phyloP scores from a whole-genome alignment of 2,888 invertebrate species.

The Alloplasta piceator region DNA sequence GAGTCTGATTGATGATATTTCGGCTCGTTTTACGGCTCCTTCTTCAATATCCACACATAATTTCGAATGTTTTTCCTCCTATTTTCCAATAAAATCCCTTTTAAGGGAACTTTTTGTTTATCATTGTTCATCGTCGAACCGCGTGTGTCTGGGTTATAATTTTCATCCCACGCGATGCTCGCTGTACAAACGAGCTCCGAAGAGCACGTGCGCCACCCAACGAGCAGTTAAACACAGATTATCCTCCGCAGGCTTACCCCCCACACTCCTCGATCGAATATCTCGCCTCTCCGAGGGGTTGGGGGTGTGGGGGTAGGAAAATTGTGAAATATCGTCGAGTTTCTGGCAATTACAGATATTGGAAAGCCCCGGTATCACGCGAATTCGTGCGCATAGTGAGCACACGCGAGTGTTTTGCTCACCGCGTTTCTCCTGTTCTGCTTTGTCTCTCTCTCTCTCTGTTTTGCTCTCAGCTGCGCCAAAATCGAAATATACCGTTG shows the following conservation, averaged over 20 bases:
- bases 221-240: conserved; percentile 66
- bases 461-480: conserved; percentile 13
- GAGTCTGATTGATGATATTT: too few relatives aligned
- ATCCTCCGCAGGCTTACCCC: conserved; percentile 48
- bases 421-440: conserved; percentile 36
- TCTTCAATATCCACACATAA: too few relatives aligned
- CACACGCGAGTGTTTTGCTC: conserved; percentile 7
- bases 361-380: conserved; percentile 64
- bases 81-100: background rate
- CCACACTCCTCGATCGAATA: conserved; percentile 26
- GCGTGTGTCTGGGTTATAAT: conserved; percentile 27
- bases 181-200: conserved; percentile 12
- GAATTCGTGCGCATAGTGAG: conserved; percentile 20
- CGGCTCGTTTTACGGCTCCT: too few relatives aligned
- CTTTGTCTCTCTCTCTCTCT: conserved; percentile 52
- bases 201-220: conserved; percentile 47
- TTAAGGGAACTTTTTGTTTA: background rate
- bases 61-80: background rate
- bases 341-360: conserved; percentile 75
- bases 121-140: conserved; percentile 29
- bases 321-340: conserved; percentile 74
- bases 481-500: conserved; percentile 43
- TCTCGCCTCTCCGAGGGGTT: conserved; percentile 21
- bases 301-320: conserved; percentile 57
- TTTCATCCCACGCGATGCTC: conserved; percentile 39